These are phyloP conservation scores for Amaurobius ferox DNA, from an alignment of 2,888 invertebrate genomes.

Conservation along the genomic window DNA sequence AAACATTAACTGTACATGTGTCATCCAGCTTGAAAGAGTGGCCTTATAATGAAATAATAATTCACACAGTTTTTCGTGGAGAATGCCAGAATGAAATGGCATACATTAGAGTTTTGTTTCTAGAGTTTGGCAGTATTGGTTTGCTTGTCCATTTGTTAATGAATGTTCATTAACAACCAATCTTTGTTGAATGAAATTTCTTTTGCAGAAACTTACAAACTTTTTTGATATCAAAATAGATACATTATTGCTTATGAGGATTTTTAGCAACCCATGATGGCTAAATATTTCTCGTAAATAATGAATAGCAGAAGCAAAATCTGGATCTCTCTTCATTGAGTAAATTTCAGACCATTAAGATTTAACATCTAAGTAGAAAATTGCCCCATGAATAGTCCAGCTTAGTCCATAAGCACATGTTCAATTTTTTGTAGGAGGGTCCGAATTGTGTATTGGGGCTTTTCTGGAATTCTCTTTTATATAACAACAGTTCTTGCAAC, in stretches of 20 bases:
- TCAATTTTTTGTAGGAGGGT: background rate
- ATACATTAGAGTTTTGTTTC: background rate
- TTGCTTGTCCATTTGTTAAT: background rate
- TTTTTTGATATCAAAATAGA: background rate
- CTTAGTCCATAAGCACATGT: background rate
- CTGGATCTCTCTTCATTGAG: background rate
- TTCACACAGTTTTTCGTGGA: background rate
- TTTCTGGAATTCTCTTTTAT: background rate
- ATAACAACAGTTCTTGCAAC: background rate
- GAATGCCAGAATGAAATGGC: background rate
- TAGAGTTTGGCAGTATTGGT: background rate
- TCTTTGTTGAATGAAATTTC: background rate
- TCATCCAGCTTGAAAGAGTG: background rate
- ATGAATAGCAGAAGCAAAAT: background rate
- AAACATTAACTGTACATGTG: background rate
- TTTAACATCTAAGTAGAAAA: background rate
- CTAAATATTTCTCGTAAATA: conserved; percentile 1
- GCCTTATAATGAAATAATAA: background rate
- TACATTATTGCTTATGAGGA: background rate
- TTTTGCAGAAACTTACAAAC: background rate
- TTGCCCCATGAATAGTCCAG: background rate
- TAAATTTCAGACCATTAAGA: background rate
- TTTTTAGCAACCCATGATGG: background rate
- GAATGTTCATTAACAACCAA: background rate
- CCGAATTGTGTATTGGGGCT: background rate